Conservation (phyloP, 2,888 invertebrate genomes). For the Lycophotia porphyrea region DNA sequence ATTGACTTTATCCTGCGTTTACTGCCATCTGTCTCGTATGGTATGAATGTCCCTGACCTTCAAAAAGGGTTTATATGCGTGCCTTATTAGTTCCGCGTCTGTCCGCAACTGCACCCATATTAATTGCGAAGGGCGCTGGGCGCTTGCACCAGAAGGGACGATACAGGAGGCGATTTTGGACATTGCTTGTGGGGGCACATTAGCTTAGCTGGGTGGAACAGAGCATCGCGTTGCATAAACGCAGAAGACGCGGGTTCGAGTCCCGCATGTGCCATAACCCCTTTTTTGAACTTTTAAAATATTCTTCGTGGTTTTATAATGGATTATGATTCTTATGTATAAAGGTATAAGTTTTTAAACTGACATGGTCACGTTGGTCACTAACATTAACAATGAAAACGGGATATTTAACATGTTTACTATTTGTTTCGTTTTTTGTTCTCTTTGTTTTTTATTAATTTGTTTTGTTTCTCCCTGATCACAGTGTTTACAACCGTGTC, state of each 20-base stretch:
- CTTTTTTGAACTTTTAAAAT: background rate
- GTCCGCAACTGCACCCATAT: background rate
- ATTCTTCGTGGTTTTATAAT: background rate
- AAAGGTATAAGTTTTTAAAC: too few species aligned
- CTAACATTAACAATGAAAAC: too few species aligned
- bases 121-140: background rate
- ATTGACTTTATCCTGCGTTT: background rate
- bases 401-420: too few species aligned
- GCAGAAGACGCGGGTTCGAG: constrained; percentile 2
- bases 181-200: background rate
- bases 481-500: too few species aligned
- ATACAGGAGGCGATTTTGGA: background rate
- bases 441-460: too few species aligned
- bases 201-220: constrained; percentile 1
- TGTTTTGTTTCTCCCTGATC: too few species aligned
- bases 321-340: too few species aligned
- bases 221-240: background rate
- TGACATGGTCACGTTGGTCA: too few species aligned
- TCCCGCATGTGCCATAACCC: background rate
- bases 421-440: too few species aligned
- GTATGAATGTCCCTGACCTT: background rate
- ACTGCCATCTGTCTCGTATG: background rate
- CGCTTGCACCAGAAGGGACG: background rate
- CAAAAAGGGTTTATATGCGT: background rate
- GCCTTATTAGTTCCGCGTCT: background rate